Conservation (phyloP, 2,797 vertebrate species). For the Steatocranus sp. region DNA sequence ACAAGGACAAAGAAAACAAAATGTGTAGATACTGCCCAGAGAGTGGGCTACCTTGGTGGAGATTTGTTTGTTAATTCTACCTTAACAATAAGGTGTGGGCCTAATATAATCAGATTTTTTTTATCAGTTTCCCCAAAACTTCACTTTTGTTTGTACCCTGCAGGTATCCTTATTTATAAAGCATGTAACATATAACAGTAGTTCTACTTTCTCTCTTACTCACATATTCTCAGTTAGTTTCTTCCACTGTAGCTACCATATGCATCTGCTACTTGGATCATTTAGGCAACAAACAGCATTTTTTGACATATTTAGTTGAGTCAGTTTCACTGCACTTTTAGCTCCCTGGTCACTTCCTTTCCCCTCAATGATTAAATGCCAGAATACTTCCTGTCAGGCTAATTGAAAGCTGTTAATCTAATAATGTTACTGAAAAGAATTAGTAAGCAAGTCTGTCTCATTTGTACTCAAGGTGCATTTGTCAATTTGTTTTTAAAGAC, state of each 20-base stretch:
- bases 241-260: not conserved
- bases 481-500: not conserved
- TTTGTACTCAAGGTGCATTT: not conserved
- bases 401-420: not conserved
- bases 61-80: too few relatives aligned
- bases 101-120: not conserved
- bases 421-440: not conserved
- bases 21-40: too few relatives aligned
- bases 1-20: too few relatives aligned
- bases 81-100: too few relatives aligned
- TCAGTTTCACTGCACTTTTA: not conserved
- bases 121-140: not conserved
- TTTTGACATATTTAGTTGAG: not conserved
- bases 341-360: not conserved
- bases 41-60: too few relatives aligned
- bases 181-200: not conserved
- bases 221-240: not conserved
- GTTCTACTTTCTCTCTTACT: not conserved
- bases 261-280: not conserved
- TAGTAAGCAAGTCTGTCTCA: not conserved
- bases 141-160: not conserved
- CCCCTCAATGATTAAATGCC: not conserved
- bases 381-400: not conserved
- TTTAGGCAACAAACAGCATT: not conserved
- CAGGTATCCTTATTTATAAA: not conserved